A percentile compares a stretch with the other conserved stretches of the same genome.
Evolutionary conservation across 2,113 vertebrate species (phyloP).

Genomic region (Nannospalax galili): DNA sequence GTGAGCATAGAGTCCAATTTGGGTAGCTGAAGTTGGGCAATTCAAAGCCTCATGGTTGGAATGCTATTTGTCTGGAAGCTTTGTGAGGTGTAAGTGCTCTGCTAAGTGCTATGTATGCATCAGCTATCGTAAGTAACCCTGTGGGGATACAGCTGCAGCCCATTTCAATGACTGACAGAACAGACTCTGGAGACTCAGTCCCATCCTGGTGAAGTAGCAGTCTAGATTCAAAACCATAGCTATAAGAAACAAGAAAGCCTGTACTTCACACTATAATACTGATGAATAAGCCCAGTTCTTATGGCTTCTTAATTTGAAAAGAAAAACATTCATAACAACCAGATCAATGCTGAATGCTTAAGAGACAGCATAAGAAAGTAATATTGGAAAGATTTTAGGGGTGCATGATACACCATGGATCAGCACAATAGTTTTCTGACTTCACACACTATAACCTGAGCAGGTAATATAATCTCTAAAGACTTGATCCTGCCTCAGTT

Average conservation of each 20-base stretch:
- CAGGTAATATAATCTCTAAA: neutral
- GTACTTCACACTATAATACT: neutral
- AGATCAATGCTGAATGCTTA: neutral
- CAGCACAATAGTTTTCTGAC: neutral
- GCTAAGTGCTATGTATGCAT: neutral
- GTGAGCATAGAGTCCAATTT: neutral
- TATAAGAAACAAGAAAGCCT: neutral
- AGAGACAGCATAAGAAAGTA: neutral
- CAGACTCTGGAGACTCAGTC: neutral
- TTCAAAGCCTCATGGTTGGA: neutral
- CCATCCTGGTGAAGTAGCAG: neutral
- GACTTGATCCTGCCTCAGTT: neutral
- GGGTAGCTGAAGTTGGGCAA: neutral
- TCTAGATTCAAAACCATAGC: neutral
- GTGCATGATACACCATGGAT: neutral
- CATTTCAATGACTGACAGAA: constrained; percentile 1
- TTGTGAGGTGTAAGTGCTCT: neutral
- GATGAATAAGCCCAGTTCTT: neutral
- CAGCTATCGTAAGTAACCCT: neutral
- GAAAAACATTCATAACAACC: neutral
- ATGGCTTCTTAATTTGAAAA: neutral
- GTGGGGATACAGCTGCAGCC: neutral
- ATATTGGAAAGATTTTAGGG: neutral
- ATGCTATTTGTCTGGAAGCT: neutral
- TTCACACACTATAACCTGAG: neutral